phyloP scores from a whole-genome alignment of 2,888 invertebrate species.

The Leucoma salicis region DNA sequence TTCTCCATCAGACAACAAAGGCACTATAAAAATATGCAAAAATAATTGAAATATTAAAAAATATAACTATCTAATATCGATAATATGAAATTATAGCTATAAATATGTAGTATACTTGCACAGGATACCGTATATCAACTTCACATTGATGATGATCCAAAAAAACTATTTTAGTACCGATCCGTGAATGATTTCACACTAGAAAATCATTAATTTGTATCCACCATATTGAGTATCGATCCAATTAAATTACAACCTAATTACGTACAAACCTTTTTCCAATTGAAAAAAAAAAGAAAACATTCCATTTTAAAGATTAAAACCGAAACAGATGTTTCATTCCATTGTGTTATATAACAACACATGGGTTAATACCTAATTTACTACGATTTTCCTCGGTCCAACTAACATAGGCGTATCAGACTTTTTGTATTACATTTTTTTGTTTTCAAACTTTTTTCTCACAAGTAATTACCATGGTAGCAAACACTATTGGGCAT shows the following conservation, averaged over 20 bases:
- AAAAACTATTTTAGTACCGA: background rate
- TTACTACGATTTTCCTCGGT: slow-evolving; percentile 67
- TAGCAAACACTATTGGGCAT: slow-evolving; percentile 56
- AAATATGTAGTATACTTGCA: too few relatives aligned
- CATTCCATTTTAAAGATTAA: slow-evolving; percentile 7
- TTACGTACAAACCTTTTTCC: background rate
- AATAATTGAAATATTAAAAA: too few relatives aligned
- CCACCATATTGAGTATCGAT: background rate
- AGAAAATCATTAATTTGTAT: background rate
- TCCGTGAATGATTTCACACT: background rate
- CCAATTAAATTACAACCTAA: slow-evolving; percentile 1
- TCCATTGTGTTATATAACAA: slow-evolving; percentile 34
- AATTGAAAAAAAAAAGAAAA: slow-evolving; percentile 1
- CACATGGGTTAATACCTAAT: slow-evolving; percentile 51
- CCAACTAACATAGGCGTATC: slow-evolving; percentile 40
- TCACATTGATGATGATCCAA: too few relatives aligned
- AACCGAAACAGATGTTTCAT: slow-evolving; percentile 22
- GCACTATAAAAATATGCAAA: too few relatives aligned
- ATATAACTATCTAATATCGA: too few relatives aligned
- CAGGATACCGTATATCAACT: too few relatives aligned
- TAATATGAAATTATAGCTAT: too few relatives aligned
- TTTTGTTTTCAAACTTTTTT: slow-evolving; percentile 50
- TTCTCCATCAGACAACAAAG: too few relatives aligned
- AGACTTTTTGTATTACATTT: slow-evolving; percentile 32
- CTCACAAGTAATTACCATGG: slow-evolving; percentile 57